A percentile compares a stretch with the other conserved stretches of the same genome.
phyloP scores from a whole-genome alignment of 2,113 vertebrate species.

The Bujurquina vittata region DNA sequence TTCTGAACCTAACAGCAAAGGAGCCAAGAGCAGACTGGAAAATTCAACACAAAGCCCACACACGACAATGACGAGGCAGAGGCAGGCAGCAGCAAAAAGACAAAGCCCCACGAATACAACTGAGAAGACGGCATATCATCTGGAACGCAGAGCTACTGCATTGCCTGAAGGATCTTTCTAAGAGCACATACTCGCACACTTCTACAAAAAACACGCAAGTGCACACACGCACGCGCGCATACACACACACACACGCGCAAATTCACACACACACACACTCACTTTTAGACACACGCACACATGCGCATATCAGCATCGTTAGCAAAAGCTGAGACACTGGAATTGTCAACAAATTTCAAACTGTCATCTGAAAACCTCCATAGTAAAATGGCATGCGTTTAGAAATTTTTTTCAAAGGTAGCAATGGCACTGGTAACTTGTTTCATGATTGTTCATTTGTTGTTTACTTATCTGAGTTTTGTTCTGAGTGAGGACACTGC shows the following conservation, averaged over 20 bases:
- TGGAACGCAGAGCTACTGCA: slow-evolving; percentile 63
- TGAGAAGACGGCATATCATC: slow-evolving; percentile 68
- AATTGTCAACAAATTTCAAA: slow-evolving; percentile 67
- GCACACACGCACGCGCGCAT: slow-evolving; percentile 30
- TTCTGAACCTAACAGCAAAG: slow-evolving; percentile 67
- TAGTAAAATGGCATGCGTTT: slow-evolving; percentile 84
- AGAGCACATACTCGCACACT: slow-evolving; percentile 76
- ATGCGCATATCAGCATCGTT: slow-evolving; percentile 59
- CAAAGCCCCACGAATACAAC: slow-evolving; percentile 74
- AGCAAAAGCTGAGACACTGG: slow-evolving; percentile 70
- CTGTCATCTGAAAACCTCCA: slow-evolving; percentile 73
- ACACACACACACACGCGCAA: slow-evolving; percentile 32
- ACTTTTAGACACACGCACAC: slow-evolving; percentile 31
- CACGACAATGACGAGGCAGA: slow-evolving; percentile 68
- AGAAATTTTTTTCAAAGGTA: slow-evolving; percentile 78
- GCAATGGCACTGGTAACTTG: slow-evolving; percentile 79
- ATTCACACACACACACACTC: slow-evolving; percentile 19
- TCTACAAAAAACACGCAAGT: slow-evolving; percentile 49
- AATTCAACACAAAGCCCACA: slow-evolving; percentile 63
- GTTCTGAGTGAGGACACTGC: slow-evolving; percentile 76
- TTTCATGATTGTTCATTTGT: slow-evolving; percentile 79
- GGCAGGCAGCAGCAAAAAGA: slow-evolving; percentile 67
- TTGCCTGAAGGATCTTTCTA: slow-evolving; percentile 74
- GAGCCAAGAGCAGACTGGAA: slow-evolving; percentile 66
- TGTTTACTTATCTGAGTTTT: slow-evolving; percentile 77